A percentile compares a stretch with the other conserved stretches of the same genome.
Evolutionary conservation across 2,113 vertebrate species (phyloP).

Genomic region (Aegithalos caudatus): DNA sequence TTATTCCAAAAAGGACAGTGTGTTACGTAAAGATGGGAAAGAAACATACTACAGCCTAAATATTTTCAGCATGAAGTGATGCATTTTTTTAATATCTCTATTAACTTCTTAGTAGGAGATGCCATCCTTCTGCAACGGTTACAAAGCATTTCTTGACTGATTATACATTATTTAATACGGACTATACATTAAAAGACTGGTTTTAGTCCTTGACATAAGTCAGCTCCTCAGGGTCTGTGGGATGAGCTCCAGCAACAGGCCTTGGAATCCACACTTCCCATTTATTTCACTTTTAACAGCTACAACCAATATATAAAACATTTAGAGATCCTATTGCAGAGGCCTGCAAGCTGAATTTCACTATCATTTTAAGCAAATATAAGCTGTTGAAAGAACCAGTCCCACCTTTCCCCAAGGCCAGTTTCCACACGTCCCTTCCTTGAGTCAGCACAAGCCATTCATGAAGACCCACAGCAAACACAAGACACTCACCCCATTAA

Average conservation of each 20-base stretch:
- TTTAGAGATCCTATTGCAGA: not conserved
- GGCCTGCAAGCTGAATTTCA: not conserved
- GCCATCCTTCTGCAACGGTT: not conserved
- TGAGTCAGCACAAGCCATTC: constrained; percentile 33
- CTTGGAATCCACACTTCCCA: not conserved
- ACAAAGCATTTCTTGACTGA: not conserved
- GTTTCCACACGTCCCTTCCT: not conserved
- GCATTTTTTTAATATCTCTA: not conserved
- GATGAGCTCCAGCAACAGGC: not conserved
- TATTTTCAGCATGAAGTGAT: not conserved
- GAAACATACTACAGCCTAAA: not conserved
- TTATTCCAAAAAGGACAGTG: constrained; percentile 14
- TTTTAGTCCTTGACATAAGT: not conserved
- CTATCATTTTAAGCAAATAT: not conserved
- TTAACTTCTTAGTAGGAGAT: not conserved
- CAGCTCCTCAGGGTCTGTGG: not conserved
- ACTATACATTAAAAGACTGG: not conserved
- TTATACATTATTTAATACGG: not conserved
- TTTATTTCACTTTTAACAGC: not conserved
- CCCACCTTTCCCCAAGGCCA: constrained; percentile 18
- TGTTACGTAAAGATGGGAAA: constrained; percentile 24
- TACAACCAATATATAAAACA: not conserved
- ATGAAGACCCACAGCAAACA: not conserved
- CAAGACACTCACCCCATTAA: not conserved
- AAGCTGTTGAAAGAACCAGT: not conserved